These are phyloP conservation scores for Zaprionus nigranus DNA, from an alignment of 1,140 invertebrate species.

Conservation along the genomic window DNA sequence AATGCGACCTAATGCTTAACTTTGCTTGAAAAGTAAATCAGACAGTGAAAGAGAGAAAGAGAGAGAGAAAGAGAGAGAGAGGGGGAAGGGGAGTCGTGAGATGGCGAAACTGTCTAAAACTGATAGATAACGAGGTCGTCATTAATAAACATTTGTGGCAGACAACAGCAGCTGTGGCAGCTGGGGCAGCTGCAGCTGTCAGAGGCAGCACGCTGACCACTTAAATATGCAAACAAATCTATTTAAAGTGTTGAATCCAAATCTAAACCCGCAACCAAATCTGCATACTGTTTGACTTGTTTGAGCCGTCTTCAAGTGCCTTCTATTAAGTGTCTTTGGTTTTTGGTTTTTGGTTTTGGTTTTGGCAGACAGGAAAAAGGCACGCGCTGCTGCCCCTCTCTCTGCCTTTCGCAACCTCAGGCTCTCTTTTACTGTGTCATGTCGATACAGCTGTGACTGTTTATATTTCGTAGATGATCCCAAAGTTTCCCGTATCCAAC, in stretches of 20 bases:
- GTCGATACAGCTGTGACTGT: conserved; percentile 1
- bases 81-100: conserved; percentile 7
- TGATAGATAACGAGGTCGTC: conserved; percentile 55
- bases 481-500: background rate
- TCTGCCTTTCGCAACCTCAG: too few species aligned
- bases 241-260: background rate
- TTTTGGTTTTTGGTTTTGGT: conserved; percentile 13
- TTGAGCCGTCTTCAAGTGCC: conserved; percentile 15
- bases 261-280: background rate
- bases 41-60: background rate
- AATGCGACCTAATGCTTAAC: conserved; percentile 30
- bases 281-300: conserved; percentile 29
- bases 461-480: too few species aligned
- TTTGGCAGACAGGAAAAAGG: background rate
- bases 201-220: conserved; percentile 36
- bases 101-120: conserved; percentile 38
- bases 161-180: conserved; percentile 11
- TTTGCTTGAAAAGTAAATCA: conserved; percentile 19
- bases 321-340: conserved; percentile 50
- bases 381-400: background rate
- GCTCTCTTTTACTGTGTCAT: background rate
- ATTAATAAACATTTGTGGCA: conserved; percentile 66
- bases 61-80: background rate
- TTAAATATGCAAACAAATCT: conserved; percentile 33
- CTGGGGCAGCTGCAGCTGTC: conserved; percentile 48